Base-by-base conservation (phyloP, 2,113 vertebrate species). In the Otocyon megalotis region DNA sequence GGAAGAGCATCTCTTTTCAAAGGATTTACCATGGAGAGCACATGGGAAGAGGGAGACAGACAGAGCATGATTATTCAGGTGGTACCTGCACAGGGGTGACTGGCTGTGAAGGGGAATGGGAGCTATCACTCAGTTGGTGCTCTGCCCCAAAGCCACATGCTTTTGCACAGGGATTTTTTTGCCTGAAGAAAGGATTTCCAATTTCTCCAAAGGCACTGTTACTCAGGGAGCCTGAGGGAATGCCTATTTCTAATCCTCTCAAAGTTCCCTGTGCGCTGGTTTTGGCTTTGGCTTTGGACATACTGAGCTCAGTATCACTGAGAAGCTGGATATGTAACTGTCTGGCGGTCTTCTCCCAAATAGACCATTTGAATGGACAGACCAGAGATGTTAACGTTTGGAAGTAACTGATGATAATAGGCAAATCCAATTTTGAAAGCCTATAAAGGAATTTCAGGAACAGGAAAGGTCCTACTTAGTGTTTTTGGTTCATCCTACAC, bases 401-500 rank as follows among this genome's bases (percentile, higher is more conserved):
- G 60, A 96, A 96, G 37, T 96, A 84, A 85, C 88, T 30, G 4
- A 56, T 53, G 62, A 74, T 88, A 97, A 37, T 83, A 97, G 88
- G 94, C 92, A 98, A 81, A 65, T 91, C 54, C 83, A 81, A 32
- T 22, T 93, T 90, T 93, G 90, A 82, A 72, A 85, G 50, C 13
- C 54, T 37, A 14, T 67, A 60, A 48, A 94, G 79, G 28, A 20
- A 82, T 95, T 98, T 72, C 65, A 92, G 82, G 86, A 98, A 95
- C 72, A 97, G 97, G 2, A 97, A 96, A 96, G 82, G 28, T 84
- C 96, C 95, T 88, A 76, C 85, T 85, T 30, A 28, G 62, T 76
- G 63, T 97, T 92, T 92, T 95, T 93, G 58, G 58, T 62, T n/a
- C 87, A 93, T 96, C 96, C 97, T 90, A 97, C 96, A 92, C 91